Percentiles rank a stretch among this genome's conserved stretches.
Conservation (phyloP, 2,888 invertebrate species). For the Heterodera filipjevi region DNA sequence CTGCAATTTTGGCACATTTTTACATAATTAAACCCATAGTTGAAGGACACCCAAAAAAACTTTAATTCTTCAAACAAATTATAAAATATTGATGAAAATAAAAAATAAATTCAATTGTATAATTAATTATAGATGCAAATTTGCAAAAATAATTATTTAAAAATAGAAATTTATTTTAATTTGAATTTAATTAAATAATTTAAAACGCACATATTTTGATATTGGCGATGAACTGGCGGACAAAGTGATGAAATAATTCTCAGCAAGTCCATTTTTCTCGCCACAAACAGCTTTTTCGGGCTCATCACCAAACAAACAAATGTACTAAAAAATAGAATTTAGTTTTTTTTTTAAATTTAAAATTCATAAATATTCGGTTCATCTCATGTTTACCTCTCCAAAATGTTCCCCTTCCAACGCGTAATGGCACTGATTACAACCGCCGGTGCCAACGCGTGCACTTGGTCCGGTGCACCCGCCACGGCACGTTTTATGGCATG, state of each 20-base stretch:
- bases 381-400: neutral
- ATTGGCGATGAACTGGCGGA: neutral
- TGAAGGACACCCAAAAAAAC: neutral
- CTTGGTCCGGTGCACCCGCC: constrained; percentile 80
- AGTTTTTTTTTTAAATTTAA: too few species aligned
- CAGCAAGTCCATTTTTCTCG: constrained; percentile 1
- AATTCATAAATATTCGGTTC: too few species aligned
- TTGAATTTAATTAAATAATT: neutral
- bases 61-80: too few species aligned
- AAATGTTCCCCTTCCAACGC: constrained; percentile 77
- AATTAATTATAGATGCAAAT: too few species aligned
- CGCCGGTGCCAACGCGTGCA: constrained; percentile 80
- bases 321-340: constrained; percentile 23
- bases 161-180: constrained; percentile 12
- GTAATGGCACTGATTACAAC: constrained; percentile 87
- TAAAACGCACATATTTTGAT: constrained; percentile 33
- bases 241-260: constrained; percentile 13
- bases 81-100: too few species aligned
- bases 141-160: too few species aligned
- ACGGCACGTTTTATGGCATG: constrained; percentile 48
- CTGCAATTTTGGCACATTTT: constrained; percentile 31
- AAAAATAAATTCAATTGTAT: too few species aligned
- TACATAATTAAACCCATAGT: too few species aligned
- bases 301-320: constrained; percentile 33
- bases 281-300: constrained; percentile 31